These are phyloP conservation scores for Drosophila leonis DNA, from an alignment of 2,888 invertebrate species.

Conservation along the genomic window DNA sequence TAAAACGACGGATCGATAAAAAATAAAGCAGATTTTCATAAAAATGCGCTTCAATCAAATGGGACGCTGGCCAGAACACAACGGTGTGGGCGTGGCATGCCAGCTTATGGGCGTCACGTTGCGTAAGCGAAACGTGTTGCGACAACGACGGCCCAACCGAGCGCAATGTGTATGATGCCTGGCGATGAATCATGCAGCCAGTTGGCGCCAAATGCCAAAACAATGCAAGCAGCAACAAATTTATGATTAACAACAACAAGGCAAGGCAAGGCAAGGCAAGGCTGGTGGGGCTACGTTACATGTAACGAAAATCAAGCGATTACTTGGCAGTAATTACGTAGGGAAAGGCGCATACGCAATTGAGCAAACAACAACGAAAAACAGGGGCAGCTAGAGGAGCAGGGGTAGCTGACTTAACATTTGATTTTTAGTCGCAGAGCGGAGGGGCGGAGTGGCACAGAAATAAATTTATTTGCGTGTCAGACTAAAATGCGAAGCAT, in stretches of 20 bases:
- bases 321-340: slow-evolving; percentile 70
- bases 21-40: slow-evolving; percentile 61
- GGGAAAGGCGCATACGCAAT: slow-evolving; percentile 55
- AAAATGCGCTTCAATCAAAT: slow-evolving; percentile 71
- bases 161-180: slow-evolving; percentile 29
- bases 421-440: slow-evolving; percentile 30
- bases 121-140: slow-evolving; percentile 70
- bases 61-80: slow-evolving; percentile 12
- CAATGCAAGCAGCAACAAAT: slow-evolving; percentile 65
- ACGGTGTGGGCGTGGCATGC: background rate
- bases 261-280: background rate
- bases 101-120: slow-evolving; percentile 44
- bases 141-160: slow-evolving; percentile 23
- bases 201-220: slow-evolving; percentile 77
- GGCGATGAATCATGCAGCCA: slow-evolving; percentile 75
- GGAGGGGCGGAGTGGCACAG: background rate
- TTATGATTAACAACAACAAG: slow-evolving; percentile 66
- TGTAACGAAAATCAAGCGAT: slow-evolving; percentile 55
- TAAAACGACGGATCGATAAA: slow-evolving; percentile 74
- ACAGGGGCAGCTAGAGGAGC: background rate
- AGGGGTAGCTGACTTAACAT: slow-evolving; percentile 4
- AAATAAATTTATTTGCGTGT: slow-evolving; percentile 72
- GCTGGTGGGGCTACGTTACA: slow-evolving; percentile 1
- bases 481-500: slow-evolving; percentile 63
- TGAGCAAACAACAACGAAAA: slow-evolving; percentile 29